phyloP scores from a whole-genome alignment of 2,113 vertebrate genomes.

The Oenanthe oenanthe region DNA sequence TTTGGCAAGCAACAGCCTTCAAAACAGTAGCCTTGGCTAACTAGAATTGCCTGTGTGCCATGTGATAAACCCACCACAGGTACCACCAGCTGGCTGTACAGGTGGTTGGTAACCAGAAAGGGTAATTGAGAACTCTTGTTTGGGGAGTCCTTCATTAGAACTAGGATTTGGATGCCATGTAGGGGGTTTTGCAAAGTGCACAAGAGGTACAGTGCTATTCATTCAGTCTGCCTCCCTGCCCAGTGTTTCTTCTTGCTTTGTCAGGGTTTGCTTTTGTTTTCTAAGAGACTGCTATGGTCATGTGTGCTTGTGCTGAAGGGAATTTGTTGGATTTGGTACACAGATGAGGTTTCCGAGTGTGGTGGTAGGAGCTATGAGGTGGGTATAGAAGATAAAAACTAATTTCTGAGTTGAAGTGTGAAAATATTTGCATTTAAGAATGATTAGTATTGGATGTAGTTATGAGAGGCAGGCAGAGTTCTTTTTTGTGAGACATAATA shows the following conservation, averaged over 20 bases:
- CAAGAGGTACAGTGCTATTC: not conserved
- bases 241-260: not conserved
- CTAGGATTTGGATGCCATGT: accelerated
- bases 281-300: accelerated
- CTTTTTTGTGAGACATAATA: not conserved
- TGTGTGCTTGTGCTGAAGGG: accelerated
- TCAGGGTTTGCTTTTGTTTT: not conserved
- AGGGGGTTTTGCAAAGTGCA: accelerated
- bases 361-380: not conserved
- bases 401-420: not conserved
- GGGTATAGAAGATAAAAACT: not conserved
- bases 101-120: not conserved
- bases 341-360: not conserved
- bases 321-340: not conserved
- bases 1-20: not conserved
- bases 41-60: not conserved
- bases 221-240: not conserved
- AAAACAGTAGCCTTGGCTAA: not conserved
- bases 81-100: not conserved
- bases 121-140: accelerated
- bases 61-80: not conserved
- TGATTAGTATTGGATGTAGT: not conserved
- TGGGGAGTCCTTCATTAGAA: not conserved
- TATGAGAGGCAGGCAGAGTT: not conserved
- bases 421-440: not conserved